Base-by-base conservation (phyloP, 1,140 invertebrate genomes). In the Drosophila fuyamai region DNA sequence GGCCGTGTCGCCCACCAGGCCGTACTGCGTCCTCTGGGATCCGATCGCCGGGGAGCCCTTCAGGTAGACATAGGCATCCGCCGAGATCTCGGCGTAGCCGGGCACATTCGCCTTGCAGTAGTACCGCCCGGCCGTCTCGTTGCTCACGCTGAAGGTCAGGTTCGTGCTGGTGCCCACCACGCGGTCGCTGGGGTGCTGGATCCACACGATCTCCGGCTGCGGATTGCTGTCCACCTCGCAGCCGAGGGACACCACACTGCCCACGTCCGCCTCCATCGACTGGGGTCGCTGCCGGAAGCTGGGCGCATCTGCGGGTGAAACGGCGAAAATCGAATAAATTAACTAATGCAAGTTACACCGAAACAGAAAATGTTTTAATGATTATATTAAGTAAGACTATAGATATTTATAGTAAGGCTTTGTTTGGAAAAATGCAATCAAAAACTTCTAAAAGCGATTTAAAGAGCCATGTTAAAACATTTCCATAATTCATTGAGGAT, bases 31-130 rank as follows among this genome's bases (percentile, higher is more conserved):
- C 5, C 78, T 56, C 13, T 96, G 95, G 61, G 97, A 97, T 9
- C 96, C 93, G 71, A 99, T 97, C 74, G 94, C 95, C 16, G 98
- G 98, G 6, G 97, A 95, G 51, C 96, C 96, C 94, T 97, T 97
- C 27, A 98, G 94, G 81, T 96, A 96, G 62, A 98, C 95, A 54
- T 95, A 95, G 1, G 97, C 96, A 82, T 97, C 96, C 5, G 96
- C 95, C 12, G 95, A 95, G 65, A 98, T 95, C 93, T 97, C 96
- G 4, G 95, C 94, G 90, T 98, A 98, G n/a, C 96, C 96, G 1
- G 94, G 94, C 4, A 98, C 96, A 50, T 94, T 95, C 0, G 97
- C 98, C 83, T 96, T 96, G 92, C 98, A 99, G 66, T 96, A 95
- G 90, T 98, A 99, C 48, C 95, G 94, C 1, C 98, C 98, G 4